A percentile compares a stretch with the other conserved stretches of the same genome.
Evolutionary conservation across 2,888 invertebrate genomes (phyloP).

Genomic region (Autographa pulchrina): DNA sequence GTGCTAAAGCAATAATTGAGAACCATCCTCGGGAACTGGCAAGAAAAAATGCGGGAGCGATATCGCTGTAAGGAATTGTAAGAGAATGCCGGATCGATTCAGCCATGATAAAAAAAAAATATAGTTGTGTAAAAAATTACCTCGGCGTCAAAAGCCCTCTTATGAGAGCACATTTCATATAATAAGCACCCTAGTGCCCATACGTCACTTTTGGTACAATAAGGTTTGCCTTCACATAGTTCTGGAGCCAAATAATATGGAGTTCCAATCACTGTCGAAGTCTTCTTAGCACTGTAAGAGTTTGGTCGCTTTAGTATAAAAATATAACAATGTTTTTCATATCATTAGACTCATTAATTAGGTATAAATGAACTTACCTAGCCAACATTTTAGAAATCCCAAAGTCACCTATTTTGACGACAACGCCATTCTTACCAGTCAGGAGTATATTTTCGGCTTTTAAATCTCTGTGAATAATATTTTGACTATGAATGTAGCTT

Average conservation of each 20-base stretch:
- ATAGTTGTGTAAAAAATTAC: constrained; percentile 76
- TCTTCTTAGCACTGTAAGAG: constrained; percentile 87
- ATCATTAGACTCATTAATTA: no score
- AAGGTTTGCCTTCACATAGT: constrained; percentile 93
- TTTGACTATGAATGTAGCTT: constrained; percentile 93
- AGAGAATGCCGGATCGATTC: no score
- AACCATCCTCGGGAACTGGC: no score
- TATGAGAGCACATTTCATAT: constrained; percentile 94
- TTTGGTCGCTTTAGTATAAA: not conserved
- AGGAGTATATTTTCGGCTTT: constrained; percentile 96
- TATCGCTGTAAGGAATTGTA: not conserved
- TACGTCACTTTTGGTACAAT: constrained; percentile 94
- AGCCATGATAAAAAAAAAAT: not conserved
- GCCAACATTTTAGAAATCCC: constrained; percentile 94
- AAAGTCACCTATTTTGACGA: constrained; percentile 95
- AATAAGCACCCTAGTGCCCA: constrained; percentile 96
- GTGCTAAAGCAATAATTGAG: no score
- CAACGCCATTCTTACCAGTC: constrained; percentile 91
- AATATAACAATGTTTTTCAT: not conserved
- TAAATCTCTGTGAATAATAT: constrained; percentile 95
- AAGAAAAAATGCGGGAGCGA: not conserved
- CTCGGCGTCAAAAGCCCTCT: constrained; percentile 92
- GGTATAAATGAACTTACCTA: constrained; percentile 78
- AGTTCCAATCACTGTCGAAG: constrained; percentile 92
- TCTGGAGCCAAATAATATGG: constrained; percentile 96